phyloP scores from a whole-genome alignment of 2,888 invertebrate genomes.

The Drosophila anceps region DNA sequence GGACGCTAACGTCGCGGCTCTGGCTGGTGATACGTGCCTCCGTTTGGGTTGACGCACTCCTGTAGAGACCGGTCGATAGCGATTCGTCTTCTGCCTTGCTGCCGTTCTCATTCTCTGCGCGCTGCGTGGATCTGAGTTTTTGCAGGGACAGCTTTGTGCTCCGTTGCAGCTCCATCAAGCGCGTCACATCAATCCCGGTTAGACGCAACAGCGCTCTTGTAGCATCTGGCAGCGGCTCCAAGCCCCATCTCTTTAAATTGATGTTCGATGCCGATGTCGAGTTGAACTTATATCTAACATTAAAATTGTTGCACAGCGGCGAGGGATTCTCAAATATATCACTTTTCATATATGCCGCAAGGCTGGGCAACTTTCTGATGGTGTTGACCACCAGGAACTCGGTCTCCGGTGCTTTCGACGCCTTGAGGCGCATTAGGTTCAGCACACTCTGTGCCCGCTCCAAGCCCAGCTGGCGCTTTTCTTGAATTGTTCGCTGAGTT shows the following conservation, averaged over 20 bases:
- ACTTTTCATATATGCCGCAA: constrained; percentile 15
- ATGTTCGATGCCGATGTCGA: constrained; percentile 48
- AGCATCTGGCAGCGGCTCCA: constrained; percentile 40
- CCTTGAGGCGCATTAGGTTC: not conserved
- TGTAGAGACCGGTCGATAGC: constrained; percentile 32
- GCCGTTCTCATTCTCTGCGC: not conserved
- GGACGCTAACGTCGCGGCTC: constrained; percentile 28
- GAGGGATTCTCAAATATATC: constrained; percentile 57
- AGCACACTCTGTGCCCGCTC: constrained; percentile 45
- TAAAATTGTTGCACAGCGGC: constrained; percentile 62
- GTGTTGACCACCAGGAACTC: constrained; percentile 64
- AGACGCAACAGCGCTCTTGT: constrained; percentile 52
- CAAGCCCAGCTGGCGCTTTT: constrained; percentile 46
- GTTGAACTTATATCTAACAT: constrained; percentile 62
- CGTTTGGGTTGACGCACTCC: constrained; percentile 47
- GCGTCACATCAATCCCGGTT: constrained; percentile 49
- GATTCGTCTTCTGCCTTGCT: constrained; percentile 8
- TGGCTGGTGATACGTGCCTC: not conserved
- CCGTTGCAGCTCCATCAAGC: constrained; percentile 39
- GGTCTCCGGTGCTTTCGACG: constrained; percentile 7
- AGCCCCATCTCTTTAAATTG: constrained; percentile 54
- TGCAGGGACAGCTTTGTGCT: constrained; percentile 41
- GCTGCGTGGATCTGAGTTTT: constrained; percentile 28
- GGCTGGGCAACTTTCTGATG: constrained; percentile 42
- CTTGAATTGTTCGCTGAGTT: constrained; percentile 1